phyloP scores from a whole-genome alignment of 2,797 vertebrate genomes.

The Loriculus beryllinus region DNA sequence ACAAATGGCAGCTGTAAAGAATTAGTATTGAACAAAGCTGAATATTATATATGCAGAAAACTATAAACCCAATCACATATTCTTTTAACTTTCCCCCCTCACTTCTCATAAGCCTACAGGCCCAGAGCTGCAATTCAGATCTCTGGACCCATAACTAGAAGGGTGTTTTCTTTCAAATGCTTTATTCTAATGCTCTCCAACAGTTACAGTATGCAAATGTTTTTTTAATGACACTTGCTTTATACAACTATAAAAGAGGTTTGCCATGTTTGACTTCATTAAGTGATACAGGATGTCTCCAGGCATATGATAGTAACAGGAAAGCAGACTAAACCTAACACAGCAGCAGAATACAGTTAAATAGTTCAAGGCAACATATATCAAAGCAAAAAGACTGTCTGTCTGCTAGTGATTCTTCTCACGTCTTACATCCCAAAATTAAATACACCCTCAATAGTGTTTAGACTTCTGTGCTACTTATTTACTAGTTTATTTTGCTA shows the following conservation, averaged over 20 bases:
- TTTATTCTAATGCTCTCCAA: conserved; percentile 2
- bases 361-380: neutral
- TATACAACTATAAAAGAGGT: neutral
- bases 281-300: neutral
- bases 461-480: neutral
- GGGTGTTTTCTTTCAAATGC: neutral
- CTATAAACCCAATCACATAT: neutral
- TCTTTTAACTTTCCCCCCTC: neutral
- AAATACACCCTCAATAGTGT: neutral
- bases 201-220: conserved; percentile 22
- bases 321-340: neutral
- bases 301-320: neutral
- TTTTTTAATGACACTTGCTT: conserved; percentile 32
- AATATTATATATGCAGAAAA: conserved; percentile 10
- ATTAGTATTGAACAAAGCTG: conserved; percentile 35
- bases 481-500: conserved; percentile 7
- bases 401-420: neutral
- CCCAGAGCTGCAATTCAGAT: neutral
- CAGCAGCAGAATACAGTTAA: neutral
- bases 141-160: neutral
- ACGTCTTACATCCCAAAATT: neutral
- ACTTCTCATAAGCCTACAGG: neutral
- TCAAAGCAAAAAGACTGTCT: neutral
- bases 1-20: conserved; percentile 15
- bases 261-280: conserved; percentile 30